Evolutionary conservation across 2,113 vertebrate genomes (phyloP).

Genomic region (Lagopus muta): DNA sequence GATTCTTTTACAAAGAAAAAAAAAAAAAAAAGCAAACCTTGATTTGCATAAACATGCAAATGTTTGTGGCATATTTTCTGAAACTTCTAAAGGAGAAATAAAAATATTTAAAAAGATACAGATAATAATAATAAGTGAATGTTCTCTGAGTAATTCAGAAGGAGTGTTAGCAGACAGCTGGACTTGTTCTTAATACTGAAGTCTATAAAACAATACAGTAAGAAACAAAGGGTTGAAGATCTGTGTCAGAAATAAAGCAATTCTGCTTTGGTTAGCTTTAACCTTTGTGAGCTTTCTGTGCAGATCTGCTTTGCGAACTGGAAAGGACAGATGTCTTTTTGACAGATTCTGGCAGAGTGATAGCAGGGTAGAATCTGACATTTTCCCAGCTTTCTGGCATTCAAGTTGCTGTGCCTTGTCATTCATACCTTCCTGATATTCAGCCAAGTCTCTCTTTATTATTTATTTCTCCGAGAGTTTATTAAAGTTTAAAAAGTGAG

Average conservation of each 20-base stretch:
- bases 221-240: background rate
- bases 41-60: background rate
- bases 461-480: slow-evolving; percentile 20
- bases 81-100: background rate
- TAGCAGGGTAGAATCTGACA: slow-evolving; percentile 22
- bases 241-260: background rate
- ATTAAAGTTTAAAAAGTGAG: slow-evolving; percentile 41
- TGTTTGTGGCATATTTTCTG: background rate
- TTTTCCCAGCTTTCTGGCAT: background rate
- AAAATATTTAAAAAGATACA: background rate
- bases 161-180: background rate
- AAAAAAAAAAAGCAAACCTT: background rate
- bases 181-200: background rate
- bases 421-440: slow-evolving; percentile 30
- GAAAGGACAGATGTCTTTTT: slow-evolving; percentile 21
- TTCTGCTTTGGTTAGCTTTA: background rate
- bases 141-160: background rate
- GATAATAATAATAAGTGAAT: background rate
- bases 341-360: background rate
- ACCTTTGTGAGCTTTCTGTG: slow-evolving; percentile 43
- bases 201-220: background rate
- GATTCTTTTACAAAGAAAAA: background rate
- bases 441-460: background rate
- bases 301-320: background rate
- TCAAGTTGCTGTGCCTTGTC: slow-evolving; percentile 37